These are phyloP conservation scores for Rhinoderma darwinii DNA, from an alignment of 2,113 vertebrate species.

Conservation along the genomic window DNA sequence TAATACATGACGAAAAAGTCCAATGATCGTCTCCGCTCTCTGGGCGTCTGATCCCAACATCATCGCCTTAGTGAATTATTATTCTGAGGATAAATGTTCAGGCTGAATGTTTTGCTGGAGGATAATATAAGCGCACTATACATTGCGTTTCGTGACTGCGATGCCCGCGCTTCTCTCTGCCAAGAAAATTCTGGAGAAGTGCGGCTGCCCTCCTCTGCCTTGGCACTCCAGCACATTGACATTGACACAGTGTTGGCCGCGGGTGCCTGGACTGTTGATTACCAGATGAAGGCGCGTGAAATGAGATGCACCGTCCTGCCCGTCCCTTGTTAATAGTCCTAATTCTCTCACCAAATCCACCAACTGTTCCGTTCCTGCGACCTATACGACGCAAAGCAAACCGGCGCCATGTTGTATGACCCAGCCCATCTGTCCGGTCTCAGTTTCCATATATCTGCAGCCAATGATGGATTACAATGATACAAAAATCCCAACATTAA, in stretches of 20 bases:
- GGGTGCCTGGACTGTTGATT: background rate
- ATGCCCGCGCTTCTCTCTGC: background rate
- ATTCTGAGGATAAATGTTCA: background rate
- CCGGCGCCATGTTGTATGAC: background rate
- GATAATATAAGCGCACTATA: background rate
- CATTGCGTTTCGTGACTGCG: background rate
- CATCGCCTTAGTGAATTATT: background rate
- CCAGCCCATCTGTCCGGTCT: background rate
- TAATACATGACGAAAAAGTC: too few relatives aligned
- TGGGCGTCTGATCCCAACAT: background rate
- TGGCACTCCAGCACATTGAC: constrained; percentile 13
- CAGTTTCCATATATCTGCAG: background rate
- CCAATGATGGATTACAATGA: background rate
- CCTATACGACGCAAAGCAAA: background rate
- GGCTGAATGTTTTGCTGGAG: background rate
- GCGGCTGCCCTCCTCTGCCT: background rate
- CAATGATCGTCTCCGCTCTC: background rate
- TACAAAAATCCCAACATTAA: background rate
- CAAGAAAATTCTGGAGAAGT: constrained; percentile 25
- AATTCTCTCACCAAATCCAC: background rate
- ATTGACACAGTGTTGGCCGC: background rate
- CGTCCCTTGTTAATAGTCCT: background rate
- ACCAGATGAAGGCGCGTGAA: background rate
- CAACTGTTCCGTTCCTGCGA: constrained; percentile 1
- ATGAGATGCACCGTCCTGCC: background rate